A percentile compares a stretch with the other conserved stretches of the same genome.
phyloP scores from a whole-genome alignment of 2,888 invertebrate genomes.

The Ochropleura plecta region DNA sequence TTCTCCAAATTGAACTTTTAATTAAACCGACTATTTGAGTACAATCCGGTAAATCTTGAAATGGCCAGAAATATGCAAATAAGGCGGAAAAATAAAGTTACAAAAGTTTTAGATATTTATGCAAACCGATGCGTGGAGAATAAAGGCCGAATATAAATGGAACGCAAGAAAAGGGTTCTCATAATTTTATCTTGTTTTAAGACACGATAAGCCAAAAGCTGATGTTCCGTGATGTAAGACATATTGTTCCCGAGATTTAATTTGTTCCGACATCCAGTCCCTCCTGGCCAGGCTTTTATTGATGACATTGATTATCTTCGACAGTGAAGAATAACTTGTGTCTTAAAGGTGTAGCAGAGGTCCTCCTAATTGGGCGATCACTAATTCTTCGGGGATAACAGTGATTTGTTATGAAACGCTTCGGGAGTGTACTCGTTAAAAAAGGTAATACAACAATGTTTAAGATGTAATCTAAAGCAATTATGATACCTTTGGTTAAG shows the following conservation, averaged over 20 bases:
- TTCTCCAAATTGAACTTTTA: background rate
- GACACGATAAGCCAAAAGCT: slow-evolving; percentile 10
- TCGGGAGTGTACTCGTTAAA: background rate
- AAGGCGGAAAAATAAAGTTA: background rate
- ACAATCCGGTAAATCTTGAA: slow-evolving; percentile 6
- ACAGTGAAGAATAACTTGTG: slow-evolving; percentile 35
- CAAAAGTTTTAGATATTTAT: slow-evolving; percentile 30
- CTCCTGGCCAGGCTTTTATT: slow-evolving; percentile 33
- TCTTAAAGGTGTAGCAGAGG: slow-evolving; percentile 15
- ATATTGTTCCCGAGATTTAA: background rate
- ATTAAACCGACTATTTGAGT: slow-evolving; percentile 1
- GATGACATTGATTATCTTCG: slow-evolving; percentile 45
- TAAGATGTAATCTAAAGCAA: background rate
- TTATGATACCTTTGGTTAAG: background rate
- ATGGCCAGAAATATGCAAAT: slow-evolving; percentile 38
- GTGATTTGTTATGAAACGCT: slow-evolving; percentile 1
- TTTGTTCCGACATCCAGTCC: slow-evolving; percentile 19
- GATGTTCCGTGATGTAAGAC: background rate
- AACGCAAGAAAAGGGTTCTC: background rate
- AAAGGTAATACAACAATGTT: background rate
- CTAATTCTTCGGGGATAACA: slow-evolving; percentile 14
- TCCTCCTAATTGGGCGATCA: slow-evolving; percentile 27
- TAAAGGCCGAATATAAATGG: slow-evolving; percentile 28
- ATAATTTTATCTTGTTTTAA: slow-evolving; percentile 18
- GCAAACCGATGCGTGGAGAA: slow-evolving; percentile 35